phyloP scores from a whole-genome alignment of 2,113 vertebrate species.

The Hypocryptadius cinnamomeus region DNA sequence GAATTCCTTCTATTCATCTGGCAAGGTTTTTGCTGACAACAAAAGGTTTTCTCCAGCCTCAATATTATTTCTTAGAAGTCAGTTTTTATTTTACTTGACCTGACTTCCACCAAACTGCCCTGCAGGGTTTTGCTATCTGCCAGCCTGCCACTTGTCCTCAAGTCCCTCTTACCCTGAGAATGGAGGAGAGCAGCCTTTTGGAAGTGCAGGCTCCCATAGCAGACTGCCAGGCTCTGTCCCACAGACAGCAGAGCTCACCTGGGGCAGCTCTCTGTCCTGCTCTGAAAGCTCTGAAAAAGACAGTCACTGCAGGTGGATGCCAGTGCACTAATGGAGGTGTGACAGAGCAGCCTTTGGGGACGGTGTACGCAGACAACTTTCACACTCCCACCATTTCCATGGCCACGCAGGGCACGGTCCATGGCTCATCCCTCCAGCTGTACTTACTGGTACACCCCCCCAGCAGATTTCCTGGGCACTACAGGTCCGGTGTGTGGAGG shows the following conservation, averaged over 20 bases:
- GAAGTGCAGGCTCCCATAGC: fast-evolving
- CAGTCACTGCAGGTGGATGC: background rate
- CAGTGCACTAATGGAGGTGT: background rate
- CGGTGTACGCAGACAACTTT: fast-evolving
- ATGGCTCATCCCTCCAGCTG: fast-evolving
- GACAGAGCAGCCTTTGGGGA: background rate
- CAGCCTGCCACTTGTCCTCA: background rate
- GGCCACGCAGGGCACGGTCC: background rate
- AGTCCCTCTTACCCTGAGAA: background rate
- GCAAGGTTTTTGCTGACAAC: background rate
- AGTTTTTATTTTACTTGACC: background rate
- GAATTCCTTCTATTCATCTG: background rate
- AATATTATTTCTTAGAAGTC: background rate
- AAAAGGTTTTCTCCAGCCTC: background rate
- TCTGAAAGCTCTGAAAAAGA: background rate
- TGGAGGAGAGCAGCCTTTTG: fast-evolving
- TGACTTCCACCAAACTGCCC: fast-evolving
- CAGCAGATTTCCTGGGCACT: fast-evolving
- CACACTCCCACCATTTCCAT: background rate
- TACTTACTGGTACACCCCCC: background rate
- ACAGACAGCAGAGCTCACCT: fast-evolving
- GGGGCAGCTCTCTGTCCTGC: too few relatives aligned
- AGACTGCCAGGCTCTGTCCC: background rate
- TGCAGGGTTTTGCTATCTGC: background rate
- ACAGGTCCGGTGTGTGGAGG: background rate